Evolutionary conservation across 2,888 invertebrate species (phyloP), one percentile per base, ranked within the genome.

Genomic region (Perizoma affinitatum): DNA sequence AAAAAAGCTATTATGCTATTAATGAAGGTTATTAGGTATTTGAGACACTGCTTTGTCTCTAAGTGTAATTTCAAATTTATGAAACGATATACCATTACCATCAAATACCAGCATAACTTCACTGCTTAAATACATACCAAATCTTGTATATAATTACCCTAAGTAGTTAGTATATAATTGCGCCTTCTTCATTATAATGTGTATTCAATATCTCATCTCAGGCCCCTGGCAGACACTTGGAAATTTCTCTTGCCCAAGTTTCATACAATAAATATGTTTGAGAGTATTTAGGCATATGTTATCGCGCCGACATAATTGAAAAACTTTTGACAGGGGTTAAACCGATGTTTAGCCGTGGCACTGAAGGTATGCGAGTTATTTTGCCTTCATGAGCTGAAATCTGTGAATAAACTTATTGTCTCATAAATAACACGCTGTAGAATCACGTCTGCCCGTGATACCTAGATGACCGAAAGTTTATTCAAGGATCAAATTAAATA

Each of bases 271-370:
- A 87, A 87, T 85, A 87, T 83, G 81, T 82, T 80, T 78, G 70
- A 69, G 66, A 71, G 71, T 72, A 74, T 77, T 66, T 79, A 74
- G 75, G 75, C 79, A 57, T 73, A 78, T 75, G 83, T 82, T 87
- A 86, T 86, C 81, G 73, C 69, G 77, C 61, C 71, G 73, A 76
- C 80, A 79, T 90, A 89, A 90, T 90, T 90, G 90, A 90, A 90
- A 90, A 90, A 90, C 81, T 89, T 89, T 74, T 82, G 87, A 86
- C 88, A 83, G 74, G 84, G 86, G 85, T 85, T 84, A 80, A 82
- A 73, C 76, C 73, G 72, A 72, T 73, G 73, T 73, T 68, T 58
- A 63, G 56, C 57, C 47, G 53, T 55, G 59, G 49, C 45, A 62
- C 47, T 52, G 54, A 47, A 55, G 42, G 34, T 43, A 58, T 54